phyloP scores from a whole-genome alignment of 2,797 vertebrate genomes.

The Enteromius fasciolatus region DNA sequence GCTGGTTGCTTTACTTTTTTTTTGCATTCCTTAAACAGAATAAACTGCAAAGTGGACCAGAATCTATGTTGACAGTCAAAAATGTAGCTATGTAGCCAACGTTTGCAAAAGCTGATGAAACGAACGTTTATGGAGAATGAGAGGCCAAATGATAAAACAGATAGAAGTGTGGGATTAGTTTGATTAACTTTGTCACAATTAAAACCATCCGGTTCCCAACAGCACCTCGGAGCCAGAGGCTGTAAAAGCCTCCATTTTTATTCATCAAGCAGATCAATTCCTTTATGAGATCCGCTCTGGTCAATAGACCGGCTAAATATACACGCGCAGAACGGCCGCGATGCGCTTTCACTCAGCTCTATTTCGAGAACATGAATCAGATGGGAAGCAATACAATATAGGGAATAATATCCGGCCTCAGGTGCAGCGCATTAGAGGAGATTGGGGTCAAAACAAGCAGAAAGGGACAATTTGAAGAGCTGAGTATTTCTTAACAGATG shows the following conservation, averaged over 20 bases:
- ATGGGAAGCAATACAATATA: constrained; percentile 57
- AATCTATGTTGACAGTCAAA: background rate
- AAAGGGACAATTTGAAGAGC: constrained; percentile 3
- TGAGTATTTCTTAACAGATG: background rate
- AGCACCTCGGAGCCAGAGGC: constrained; percentile 24
- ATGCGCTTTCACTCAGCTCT: constrained; percentile 54
- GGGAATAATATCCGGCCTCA: constrained; percentile 34
- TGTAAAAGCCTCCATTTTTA: constrained; percentile 24
- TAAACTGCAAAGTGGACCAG: background rate
- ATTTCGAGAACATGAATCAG: constrained; percentile 57
- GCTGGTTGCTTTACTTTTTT: background rate
- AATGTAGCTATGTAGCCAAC: background rate
- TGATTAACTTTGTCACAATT: constrained; percentile 12
- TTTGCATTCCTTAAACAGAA: background rate
- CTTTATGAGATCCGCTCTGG: constrained; percentile 46
- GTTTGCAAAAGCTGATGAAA: background rate
- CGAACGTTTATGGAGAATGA: background rate
- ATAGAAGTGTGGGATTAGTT: constrained; percentile 5
- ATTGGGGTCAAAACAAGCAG: constrained; percentile 35
- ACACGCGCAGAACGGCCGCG: constrained; percentile 27
- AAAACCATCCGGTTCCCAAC: constrained; percentile 1
- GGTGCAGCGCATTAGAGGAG: constrained; percentile 39
- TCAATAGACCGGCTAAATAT: constrained; percentile 57
- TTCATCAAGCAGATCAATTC: constrained; percentile 51
- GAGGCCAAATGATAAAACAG: background rate